A percentile compares a stretch with the other conserved stretches of the same genome.
phyloP scores from a whole-genome alignment of 2,888 invertebrate genomes.

The Escarpia spicata region DNA sequence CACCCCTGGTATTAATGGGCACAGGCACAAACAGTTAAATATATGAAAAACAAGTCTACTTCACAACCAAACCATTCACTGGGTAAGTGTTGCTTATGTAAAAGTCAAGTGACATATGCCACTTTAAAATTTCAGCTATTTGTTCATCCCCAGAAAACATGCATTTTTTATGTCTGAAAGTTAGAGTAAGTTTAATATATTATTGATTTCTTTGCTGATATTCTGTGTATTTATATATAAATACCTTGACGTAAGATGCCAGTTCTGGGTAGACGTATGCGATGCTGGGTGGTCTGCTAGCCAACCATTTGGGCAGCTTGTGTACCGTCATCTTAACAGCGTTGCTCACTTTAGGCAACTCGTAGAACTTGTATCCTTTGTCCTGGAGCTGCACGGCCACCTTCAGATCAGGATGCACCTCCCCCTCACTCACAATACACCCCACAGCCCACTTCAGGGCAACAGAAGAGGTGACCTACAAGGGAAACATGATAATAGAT shows the following conservation, averaged over 20 bases:
- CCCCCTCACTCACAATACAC: slow-evolving; percentile 59
- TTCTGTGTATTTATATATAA: not conserved
- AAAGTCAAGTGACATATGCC: not conserved
- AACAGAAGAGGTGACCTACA: not conserved
- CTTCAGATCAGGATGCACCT: slow-evolving; percentile 45
- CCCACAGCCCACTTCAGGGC: slow-evolving; percentile 64
- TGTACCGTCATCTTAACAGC: slow-evolving; percentile 59
- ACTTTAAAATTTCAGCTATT: not conserved
- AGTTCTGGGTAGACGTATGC: slow-evolving; percentile 66
- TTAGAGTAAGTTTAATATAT: not conserved
- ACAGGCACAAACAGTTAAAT: not conserved
- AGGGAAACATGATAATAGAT: not conserved
- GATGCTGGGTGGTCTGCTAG: slow-evolving; percentile 64
- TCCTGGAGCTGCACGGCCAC: slow-evolving; percentile 49
- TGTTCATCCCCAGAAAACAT: not conserved
- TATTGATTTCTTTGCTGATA: not conserved
- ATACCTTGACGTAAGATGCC: slow-evolving; percentile 63
- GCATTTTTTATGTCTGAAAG: not conserved
- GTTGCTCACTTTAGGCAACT: slow-evolving; percentile 64
- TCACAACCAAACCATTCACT: not conserved
- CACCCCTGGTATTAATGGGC: too few species aligned
- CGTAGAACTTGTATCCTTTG: slow-evolving; percentile 62
- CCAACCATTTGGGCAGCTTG: slow-evolving; percentile 51
- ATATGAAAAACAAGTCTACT: not conserved
- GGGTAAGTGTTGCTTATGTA: too few species aligned